Base-by-base conservation (phyloP, 2,888 invertebrate genomes). In the Tortrix viridana region DNA sequence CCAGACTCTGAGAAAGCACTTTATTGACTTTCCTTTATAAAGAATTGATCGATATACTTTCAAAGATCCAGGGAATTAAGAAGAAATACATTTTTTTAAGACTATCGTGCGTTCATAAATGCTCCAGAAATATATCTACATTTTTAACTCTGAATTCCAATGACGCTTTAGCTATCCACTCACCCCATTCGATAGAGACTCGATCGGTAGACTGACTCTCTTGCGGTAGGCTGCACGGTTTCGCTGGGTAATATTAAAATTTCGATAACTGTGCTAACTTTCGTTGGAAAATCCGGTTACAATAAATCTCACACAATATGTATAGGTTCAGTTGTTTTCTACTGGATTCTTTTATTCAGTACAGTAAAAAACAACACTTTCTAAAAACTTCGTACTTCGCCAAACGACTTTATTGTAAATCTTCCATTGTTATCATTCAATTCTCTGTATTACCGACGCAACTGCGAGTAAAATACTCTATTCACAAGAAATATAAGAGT, bases 201-300 rank as follows among this genome's bases (percentile, higher is more conserved):
- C 19, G 38, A 38, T 46, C 50, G 52, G 50, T 62, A 62, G 50
- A 57, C 56, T 57, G 62, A n/a, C 50, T 56, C 50, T 50, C 14
- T 57, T 57, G 62, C 62, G 62, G 62, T 52, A 62, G 50, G 57
- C 46, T 62, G 55, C 61, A 56, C 61, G 44, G 50, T 57, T 56
- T 50, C 56, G 56, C 62, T 52, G 62, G 12, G 18, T 38, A 20
- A 52, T 52, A 62, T 62, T 62, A 62, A 62, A 62, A 62, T 57
- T n/a, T 62, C 50, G 37, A 20, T 44, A 44, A 23, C 50, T 46
- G n/a, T 43, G 55, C 44, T 49, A 55, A 50, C 44, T 44, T 49
- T 37, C 49, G 44, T 43, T 18, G 50, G 4, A 19, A 56, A 61
- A 61, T 50, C 44, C 23, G 5, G n/a, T n/a, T 19, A 43, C 22